phyloP scores from a whole-genome alignment of 64 coral and sea anemone species.

The Stichodactyla helianthus region DNA sequence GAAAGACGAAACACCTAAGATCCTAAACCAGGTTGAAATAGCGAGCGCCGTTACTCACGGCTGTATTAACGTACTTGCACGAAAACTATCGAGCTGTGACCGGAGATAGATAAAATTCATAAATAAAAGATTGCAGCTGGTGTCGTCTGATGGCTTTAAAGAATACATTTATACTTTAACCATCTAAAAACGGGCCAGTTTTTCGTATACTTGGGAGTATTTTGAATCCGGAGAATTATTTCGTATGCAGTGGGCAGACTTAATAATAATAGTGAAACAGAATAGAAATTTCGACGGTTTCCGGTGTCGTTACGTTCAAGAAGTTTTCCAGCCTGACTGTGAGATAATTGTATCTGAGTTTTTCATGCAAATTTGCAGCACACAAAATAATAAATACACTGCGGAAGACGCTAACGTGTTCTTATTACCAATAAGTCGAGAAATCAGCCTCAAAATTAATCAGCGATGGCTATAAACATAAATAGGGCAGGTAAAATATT shows the following conservation, averaged over 20 bases:
- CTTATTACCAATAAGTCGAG: background rate
- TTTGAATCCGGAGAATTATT: background rate
- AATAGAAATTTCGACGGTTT: background rate
- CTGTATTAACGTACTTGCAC: background rate
- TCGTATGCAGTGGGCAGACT: background rate
- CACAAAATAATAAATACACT: background rate
- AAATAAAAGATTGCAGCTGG: slow-evolving; percentile 4
- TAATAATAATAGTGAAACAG: background rate
- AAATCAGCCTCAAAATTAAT: background rate
- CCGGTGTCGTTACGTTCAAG: background rate
- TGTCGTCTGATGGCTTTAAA: background rate
- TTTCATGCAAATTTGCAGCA: background rate
- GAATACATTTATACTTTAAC: background rate
- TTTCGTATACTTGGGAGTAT: background rate
- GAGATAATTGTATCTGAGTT: slow-evolving; percentile 1
- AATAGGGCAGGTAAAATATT: background rate
- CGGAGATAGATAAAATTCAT: slow-evolving; percentile 17
- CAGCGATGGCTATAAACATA: background rate
- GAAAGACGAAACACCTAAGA: background rate
- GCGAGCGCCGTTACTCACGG: background rate
- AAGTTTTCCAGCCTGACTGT: background rate
- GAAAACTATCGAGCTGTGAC: background rate
- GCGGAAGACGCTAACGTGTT: background rate
- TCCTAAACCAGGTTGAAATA: background rate
- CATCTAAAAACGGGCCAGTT: background rate